phyloP scores from a whole-genome alignment of 2,113 vertebrate species.

The Neopipo cinnamomea region DNA sequence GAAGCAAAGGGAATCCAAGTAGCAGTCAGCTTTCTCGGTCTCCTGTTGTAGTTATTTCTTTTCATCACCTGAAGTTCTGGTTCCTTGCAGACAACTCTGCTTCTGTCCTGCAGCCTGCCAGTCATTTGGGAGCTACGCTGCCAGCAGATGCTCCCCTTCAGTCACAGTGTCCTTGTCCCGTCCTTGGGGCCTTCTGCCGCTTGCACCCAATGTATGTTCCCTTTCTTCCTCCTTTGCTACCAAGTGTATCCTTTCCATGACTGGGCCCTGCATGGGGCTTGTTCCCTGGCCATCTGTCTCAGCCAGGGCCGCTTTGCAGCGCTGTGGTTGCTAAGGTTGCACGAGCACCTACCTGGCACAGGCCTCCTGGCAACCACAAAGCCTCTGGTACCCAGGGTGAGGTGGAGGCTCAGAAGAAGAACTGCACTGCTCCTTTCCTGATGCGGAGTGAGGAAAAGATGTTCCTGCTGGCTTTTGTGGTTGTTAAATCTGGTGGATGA shows the following conservation, averaged over 20 bases:
- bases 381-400: background rate
- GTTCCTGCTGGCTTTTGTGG: background rate
- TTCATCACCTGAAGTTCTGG: background rate
- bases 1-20: background rate
- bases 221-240: background rate
- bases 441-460: background rate
- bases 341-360: background rate
- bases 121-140: background rate
- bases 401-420: background rate
- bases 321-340: too few species aligned
- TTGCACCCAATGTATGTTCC: background rate
- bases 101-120: background rate
- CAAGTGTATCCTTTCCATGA: background rate
- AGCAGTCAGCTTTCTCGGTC: background rate
- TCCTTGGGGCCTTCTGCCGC: background rate
- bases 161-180: background rate
- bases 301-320: background rate
- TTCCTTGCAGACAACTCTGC: background rate
- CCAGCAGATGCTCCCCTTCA: background rate
- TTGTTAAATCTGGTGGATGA: background rate
- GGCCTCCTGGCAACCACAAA: background rate
- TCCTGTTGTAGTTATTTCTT: background rate
- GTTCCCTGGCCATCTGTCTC: background rate
- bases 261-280: background rate
- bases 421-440: background rate